These are phyloP conservation scores for Parascotia fuliginaria DNA, from an alignment of 2,888 invertebrate species.

Conservation along the genomic window DNA sequence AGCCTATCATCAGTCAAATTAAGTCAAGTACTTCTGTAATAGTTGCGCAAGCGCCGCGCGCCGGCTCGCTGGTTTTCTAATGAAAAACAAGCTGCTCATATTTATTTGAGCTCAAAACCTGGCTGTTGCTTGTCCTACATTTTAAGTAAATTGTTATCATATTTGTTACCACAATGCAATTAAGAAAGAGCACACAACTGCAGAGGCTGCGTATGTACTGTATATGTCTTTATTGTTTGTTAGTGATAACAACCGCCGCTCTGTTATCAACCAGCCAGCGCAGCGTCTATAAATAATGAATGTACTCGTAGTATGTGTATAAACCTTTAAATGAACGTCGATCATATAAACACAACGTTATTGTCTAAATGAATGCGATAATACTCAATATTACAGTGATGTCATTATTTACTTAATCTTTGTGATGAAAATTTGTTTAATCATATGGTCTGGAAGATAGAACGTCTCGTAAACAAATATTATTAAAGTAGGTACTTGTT, in stretches of 20 bases:
- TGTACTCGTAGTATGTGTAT: constrained; percentile 16
- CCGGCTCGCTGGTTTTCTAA: too few relatives aligned
- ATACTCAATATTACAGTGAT: not conserved
- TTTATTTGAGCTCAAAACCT: not conserved
- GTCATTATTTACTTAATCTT: not conserved
- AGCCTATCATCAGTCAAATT: too few relatives aligned
- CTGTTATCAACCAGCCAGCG: constrained; percentile 69
- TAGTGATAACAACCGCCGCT: constrained; percentile 65
- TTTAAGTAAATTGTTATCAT: constrained; percentile 36
- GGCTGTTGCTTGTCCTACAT: constrained; percentile 6
- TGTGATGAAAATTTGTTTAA: not conserved
- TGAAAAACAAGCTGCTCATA: not conserved
- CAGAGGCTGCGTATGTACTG: constrained; percentile 44
- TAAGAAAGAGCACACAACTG: constrained; percentile 50
- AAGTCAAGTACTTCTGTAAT: too few relatives aligned
- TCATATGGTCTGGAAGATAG: too few relatives aligned
- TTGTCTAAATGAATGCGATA: not conserved
- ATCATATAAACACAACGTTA: constrained; percentile 5
- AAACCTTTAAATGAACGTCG: constrained; percentile 30
- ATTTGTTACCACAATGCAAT: constrained; percentile 48
- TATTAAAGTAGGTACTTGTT: too few relatives aligned
- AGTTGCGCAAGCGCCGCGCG: too few relatives aligned
- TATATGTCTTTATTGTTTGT: constrained; percentile 72
- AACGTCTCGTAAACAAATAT: too few relatives aligned
- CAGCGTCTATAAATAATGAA: constrained; percentile 67